Evolutionary conservation across 2,888 invertebrate species (phyloP).

Genomic region (Orthonychiurus folsomi): DNA sequence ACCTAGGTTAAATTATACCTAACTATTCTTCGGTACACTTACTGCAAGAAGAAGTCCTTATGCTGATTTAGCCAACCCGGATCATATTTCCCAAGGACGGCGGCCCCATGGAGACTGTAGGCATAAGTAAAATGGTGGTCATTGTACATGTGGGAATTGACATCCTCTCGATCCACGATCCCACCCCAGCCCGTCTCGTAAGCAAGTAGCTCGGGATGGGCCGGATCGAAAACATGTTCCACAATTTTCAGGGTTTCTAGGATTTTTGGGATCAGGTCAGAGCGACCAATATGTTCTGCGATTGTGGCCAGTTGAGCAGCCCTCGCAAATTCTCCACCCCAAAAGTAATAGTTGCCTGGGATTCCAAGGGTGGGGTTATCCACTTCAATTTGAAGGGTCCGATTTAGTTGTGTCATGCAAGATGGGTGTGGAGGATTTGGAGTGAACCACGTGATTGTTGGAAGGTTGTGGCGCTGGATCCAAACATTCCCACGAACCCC

Average conservation of each 20-base stretch:
- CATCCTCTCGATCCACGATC: constrained; percentile 26
- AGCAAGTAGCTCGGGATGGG: constrained; percentile 17
- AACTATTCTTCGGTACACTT: no score
- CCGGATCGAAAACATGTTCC: constrained; percentile 21
- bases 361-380: constrained; percentile 18
- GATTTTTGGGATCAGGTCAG: constrained; percentile 20
- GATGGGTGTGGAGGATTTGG: constrained; percentile 20
- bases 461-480: constrained; percentile 18
- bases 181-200: constrained; percentile 33
- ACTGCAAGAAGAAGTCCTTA: constrained; percentile 28
- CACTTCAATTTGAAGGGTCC: constrained; percentile 29
- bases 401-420: constrained; percentile 22
- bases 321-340: constrained; percentile 29
- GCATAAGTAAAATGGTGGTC: constrained; percentile 31
- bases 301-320: constrained; percentile 25
- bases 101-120: constrained; percentile 25
- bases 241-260: constrained; percentile 25
- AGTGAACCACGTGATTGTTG: constrained; percentile 28
- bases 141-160: constrained; percentile 20
- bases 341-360: constrained; percentile 35
- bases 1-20: no score
- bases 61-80: constrained; percentile 26
- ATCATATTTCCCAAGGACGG: constrained; percentile 29
- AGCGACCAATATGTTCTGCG: constrained; percentile 25
- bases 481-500: constrained; percentile 25